Percentiles rank a stretch among this genome's conserved stretches.
phyloP scores from a whole-genome alignment of 2,113 vertebrate genomes.

The Delphinus delphis region DNA sequence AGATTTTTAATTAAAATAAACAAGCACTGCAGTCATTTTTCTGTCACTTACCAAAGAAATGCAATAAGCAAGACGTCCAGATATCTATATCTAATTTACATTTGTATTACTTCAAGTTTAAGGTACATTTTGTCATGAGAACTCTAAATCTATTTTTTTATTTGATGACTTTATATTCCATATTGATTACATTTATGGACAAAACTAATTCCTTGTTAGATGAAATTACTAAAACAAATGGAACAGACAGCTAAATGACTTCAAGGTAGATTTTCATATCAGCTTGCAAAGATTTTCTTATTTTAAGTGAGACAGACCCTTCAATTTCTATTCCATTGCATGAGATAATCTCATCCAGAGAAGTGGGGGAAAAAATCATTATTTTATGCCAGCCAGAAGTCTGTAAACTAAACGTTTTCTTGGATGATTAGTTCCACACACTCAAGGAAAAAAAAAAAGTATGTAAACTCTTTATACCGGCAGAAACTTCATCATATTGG shows the following conservation, averaged over 20 bases:
- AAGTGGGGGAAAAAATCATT: background rate
- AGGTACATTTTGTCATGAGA: constrained; percentile 14
- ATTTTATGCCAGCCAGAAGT: background rate
- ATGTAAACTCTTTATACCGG: background rate
- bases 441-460: rapidly evolving
- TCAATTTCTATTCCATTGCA: background rate
- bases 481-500: background rate
- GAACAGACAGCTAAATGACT: background rate
- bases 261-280: constrained; percentile 32
- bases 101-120: constrained; percentile 5
- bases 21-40: background rate
- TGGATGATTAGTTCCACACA: background rate
- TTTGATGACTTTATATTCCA: constrained; percentile 44
- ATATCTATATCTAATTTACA: background rate
- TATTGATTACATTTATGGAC: constrained; percentile 38
- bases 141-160: constrained; percentile 11
- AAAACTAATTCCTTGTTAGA: constrained; percentile 43
- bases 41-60: background rate
- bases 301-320: background rate
- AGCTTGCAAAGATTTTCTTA: background rate
- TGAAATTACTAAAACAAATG: constrained; percentile 3
- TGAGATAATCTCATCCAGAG: background rate
- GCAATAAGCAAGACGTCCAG: background rate
- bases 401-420: constrained; percentile 21
- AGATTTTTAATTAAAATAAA: constrained; percentile 20